Percentiles rank a stretch among this genome's conserved stretches.
These are phyloP conservation scores for Tetramorium alpestre DNA, from an alignment of 1,140 invertebrate genomes.

Conservation along the genomic window DNA sequence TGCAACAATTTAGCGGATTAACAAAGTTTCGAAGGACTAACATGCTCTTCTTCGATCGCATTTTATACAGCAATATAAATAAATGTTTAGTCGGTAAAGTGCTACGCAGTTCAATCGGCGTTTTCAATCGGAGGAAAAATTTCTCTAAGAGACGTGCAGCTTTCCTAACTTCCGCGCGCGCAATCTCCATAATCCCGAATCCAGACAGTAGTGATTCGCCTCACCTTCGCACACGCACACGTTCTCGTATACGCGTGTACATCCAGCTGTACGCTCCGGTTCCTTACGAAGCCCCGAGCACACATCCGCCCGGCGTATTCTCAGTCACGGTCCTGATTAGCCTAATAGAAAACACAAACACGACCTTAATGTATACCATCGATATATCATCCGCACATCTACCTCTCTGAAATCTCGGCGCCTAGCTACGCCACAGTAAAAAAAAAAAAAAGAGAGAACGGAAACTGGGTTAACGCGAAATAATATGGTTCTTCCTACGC, in stretches of 20 bases:
- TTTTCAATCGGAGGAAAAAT: slow-evolving; percentile 9
- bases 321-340: slow-evolving; percentile 82
- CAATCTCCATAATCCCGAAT: slow-evolving; percentile 58
- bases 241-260: background rate
- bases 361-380: slow-evolving; percentile 74
- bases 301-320: slow-evolving; percentile 77
- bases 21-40: background rate
- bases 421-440: background rate
- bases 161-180: slow-evolving; percentile 38
- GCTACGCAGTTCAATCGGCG: background rate
- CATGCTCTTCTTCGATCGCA: background rate
- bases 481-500: slow-evolving; percentile 59
- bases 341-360: slow-evolving; percentile 82
- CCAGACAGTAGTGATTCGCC: slow-evolving; percentile 48
- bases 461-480: slow-evolving; percentile 73
- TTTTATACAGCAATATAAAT: slow-evolving; percentile 6
- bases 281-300: slow-evolving; percentile 46
- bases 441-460: background rate
- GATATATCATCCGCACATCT: slow-evolving; percentile 77
- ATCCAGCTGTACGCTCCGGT: slow-evolving; percentile 12
- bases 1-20: slow-evolving; percentile 1
- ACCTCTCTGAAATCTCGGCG: slow-evolving; percentile 42
- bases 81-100: background rate
- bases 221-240: slow-evolving; percentile 22
- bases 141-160: slow-evolving; percentile 3